Evolutionary conservation across 2,888 invertebrate species (phyloP).

Genomic region (Leistus spinibarbis): DNA sequence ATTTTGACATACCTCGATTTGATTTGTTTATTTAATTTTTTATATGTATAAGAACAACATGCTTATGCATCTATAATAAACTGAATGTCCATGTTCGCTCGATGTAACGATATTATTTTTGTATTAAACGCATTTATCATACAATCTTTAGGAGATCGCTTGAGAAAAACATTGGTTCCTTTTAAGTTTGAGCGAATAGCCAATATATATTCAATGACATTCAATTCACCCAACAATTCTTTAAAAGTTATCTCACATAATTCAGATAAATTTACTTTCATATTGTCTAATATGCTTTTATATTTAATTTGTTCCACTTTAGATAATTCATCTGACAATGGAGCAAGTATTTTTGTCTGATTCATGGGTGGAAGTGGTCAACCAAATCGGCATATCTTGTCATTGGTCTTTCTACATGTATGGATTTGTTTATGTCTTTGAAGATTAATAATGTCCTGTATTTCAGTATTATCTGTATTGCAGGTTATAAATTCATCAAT

Average conservation of each 20-base stretch:
- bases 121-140: slow-evolving; percentile 42
- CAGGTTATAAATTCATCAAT: slow-evolving; percentile 43
- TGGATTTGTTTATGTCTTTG: slow-evolving; percentile 43
- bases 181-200: slow-evolving; percentile 40
- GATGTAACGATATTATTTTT: slow-evolving; percentile 44
- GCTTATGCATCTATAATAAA: slow-evolving; percentile 50
- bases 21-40: slow-evolving; percentile 46
- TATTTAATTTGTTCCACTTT: background rate
- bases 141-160: slow-evolving; percentile 34
- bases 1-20: slow-evolving; percentile 38
- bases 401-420: slow-evolving; percentile 42
- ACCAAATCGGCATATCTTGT: slow-evolving; percentile 42
- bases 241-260: slow-evolving; percentile 23
- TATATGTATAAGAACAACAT: too few relatives aligned
- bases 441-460: slow-evolving; percentile 37
- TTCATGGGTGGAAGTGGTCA: slow-evolving; percentile 44
- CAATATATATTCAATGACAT: slow-evolving; percentile 39
- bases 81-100: slow-evolving; percentile 52
- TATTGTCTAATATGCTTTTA: background rate
- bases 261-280: background rate
- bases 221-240: slow-evolving; percentile 30
- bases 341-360: slow-evolving; percentile 28
- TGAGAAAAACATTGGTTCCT: slow-evolving; percentile 38
- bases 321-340: background rate
- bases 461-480: slow-evolving; percentile 37